Evolutionary conservation across 2,797 vertebrate genomes (phyloP).

Genomic region (Smutsia temminckii): DNA sequence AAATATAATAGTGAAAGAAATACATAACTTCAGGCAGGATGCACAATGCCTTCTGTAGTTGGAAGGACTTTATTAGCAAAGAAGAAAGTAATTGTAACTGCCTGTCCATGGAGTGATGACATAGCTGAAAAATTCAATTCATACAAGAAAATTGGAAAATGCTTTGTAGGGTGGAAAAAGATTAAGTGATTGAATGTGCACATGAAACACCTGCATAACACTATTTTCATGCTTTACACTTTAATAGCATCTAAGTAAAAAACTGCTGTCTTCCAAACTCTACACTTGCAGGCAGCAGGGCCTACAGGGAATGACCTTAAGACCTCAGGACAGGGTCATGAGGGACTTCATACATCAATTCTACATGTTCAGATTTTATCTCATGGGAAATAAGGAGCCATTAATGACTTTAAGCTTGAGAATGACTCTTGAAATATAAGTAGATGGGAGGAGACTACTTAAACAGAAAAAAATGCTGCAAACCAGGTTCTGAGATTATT

Average conservation of each 20-base stretch:
- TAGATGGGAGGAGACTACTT: background rate
- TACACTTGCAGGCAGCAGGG: background rate
- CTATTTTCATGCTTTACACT: background rate
- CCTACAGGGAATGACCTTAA: background rate
- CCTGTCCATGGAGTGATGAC: background rate
- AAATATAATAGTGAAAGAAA: slow-evolving; percentile 39
- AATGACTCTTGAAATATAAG: background rate
- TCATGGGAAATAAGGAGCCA: background rate
- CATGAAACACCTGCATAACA: slow-evolving; percentile 49
- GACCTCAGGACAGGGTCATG: accelerated
- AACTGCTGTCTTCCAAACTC: background rate
- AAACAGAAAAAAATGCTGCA: background rate
- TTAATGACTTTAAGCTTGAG: background rate
- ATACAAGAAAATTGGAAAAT: slow-evolving; percentile 23
- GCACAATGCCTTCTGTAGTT: background rate
- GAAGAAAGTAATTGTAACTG: background rate
- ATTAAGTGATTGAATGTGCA: background rate
- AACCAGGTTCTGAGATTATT: background rate
- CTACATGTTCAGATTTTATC: background rate
- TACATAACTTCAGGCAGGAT: background rate
- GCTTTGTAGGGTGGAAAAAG: background rate
- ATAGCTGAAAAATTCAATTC: slow-evolving; percentile 24
- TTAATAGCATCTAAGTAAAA: background rate
- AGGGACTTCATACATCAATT: background rate
- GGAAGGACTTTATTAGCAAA: slow-evolving; percentile 3